Evolutionary conservation across 2,888 invertebrate genomes (phyloP), one percentile per base, ranked within the genome.

Genomic region (Mesorhabditis spiculigera): DNA sequence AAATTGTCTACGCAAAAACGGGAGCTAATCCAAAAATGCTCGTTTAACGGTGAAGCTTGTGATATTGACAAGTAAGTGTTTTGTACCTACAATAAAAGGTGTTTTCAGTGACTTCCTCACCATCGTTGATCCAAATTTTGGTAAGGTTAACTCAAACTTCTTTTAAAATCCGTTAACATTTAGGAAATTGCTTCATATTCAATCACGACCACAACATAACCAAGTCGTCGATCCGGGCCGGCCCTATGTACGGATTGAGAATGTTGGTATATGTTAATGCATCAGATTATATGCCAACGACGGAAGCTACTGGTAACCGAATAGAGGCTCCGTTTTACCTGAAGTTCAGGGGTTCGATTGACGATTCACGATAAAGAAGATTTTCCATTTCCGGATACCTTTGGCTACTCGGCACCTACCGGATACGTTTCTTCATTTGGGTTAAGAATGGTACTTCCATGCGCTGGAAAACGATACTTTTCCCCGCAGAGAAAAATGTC

Each of bases 11-110:
- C 79, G n/a, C 76, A 76, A 5, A 85, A 85, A 73, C 68, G 77
- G n/a, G 84, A 85, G 70, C 73, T 85, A 4, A 77, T 85, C 0
- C 83, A 83, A 63, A 85, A 86, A 68, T 85, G 85, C 70, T 84
- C 85, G 0, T 85, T 85, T 67, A 84, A 85, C 68, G 84, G 85
- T 65, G 75, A 80, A 71, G 79, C 82, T 5, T 85, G 85, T 71
- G 79, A 85, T 70, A 85, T 85, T 66, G 83, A 85, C 65, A 74
- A 77, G 85, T 84, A 61, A 71, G 75, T 65, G 4, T 5, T 5
- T 8, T 45, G 4, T 45, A 68, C 16, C 10, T 50, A 50, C 63
- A 6, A 28, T n/a, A 50, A n/a, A 6, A 41, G 1, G 61, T 3
- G 1, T 16, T 69, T 77, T 67, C 67, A 83, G 82, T 28, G 84